These are phyloP conservation scores for Amphipoea lucens DNA, from an alignment of 2,888 invertebrate genomes.

Conservation along the genomic window DNA sequence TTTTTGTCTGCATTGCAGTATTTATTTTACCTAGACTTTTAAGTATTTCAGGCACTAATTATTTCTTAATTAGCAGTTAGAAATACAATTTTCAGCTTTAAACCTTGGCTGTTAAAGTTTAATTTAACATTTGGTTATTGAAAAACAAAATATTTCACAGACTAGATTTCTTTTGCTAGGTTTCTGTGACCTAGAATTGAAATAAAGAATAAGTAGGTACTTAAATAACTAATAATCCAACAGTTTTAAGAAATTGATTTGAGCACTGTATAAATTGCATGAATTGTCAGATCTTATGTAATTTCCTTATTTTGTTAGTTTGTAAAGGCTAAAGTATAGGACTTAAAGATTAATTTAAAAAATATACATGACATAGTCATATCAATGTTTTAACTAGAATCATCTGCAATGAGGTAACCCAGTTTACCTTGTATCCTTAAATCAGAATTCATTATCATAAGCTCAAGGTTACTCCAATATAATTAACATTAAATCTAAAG, in stretches of 20 bases:
- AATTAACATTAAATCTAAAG: conserved; percentile 16
- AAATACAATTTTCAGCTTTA: conserved; percentile 31
- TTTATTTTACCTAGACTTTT: conserved; percentile 12
- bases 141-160: conserved; percentile 26
- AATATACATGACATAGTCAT: neutral
- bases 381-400: conserved; percentile 3
- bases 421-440: conserved; percentile 53
- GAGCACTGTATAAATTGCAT: neutral
- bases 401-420: conserved; percentile 4
- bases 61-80: conserved; percentile 16
- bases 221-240: neutral
- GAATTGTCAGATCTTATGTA: conserved; percentile 16
- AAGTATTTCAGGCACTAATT: conserved; percentile 23
- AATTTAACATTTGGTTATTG: conserved; percentile 23
- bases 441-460: conserved; percentile 56
- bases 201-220: conserved; percentile 13
- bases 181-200: conserved; percentile 43
- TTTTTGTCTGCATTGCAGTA: conserved; percentile 34
- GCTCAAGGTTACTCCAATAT: conserved; percentile 55
- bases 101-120: neutral
- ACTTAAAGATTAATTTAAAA: neutral
- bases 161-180: conserved; percentile 22
- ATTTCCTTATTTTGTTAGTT: conserved; percentile 10
- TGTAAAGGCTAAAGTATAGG: no score
- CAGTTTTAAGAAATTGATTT: neutral